These are phyloP conservation scores for Ptilodon capucinus DNA, from an alignment of 2,888 invertebrate genomes.

Conservation along the genomic window DNA sequence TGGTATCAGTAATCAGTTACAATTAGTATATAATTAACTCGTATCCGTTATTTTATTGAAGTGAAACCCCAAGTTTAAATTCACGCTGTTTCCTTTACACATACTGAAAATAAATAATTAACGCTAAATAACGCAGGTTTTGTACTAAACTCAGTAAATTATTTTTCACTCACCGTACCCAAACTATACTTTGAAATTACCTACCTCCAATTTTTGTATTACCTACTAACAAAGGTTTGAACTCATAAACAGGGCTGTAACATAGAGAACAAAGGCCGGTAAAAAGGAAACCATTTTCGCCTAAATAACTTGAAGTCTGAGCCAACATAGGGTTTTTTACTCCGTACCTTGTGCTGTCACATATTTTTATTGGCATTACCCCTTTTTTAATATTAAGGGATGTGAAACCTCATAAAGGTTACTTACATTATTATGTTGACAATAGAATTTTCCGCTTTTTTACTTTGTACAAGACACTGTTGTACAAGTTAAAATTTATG, in stretches of 20 bases:
- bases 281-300: slow-evolving; percentile 16
- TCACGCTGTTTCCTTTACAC: no score
- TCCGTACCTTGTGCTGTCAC: slow-evolving; percentile 13
- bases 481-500: no score
- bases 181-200: background rate
- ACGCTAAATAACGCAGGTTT: background rate
- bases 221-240: slow-evolving; percentile 11
- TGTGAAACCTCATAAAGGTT: slow-evolving; percentile 13
- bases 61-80: no score
- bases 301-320: slow-evolving; percentile 24
- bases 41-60: no score
- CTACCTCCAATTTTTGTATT: background rate
- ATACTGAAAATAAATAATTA: background rate
- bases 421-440: slow-evolving; percentile 15
- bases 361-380: slow-evolving; percentile 25
- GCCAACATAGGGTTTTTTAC: slow-evolving; percentile 21
- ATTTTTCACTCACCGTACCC: background rate
- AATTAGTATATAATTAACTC: slow-evolving; percentile 48
- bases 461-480: no score
- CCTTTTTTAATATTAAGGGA: slow-evolving; percentile 11
- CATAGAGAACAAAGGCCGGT: slow-evolving; percentile 10
- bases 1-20: slow-evolving; percentile 40
- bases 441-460: slow-evolving; percentile 8
- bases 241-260: slow-evolving; percentile 11
- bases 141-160: background rate